A percentile compares a stretch with the other conserved stretches of the same genome.
phyloP scores from a whole-genome alignment of 2,797 vertebrate species.

The Bovichtus variegatus region DNA sequence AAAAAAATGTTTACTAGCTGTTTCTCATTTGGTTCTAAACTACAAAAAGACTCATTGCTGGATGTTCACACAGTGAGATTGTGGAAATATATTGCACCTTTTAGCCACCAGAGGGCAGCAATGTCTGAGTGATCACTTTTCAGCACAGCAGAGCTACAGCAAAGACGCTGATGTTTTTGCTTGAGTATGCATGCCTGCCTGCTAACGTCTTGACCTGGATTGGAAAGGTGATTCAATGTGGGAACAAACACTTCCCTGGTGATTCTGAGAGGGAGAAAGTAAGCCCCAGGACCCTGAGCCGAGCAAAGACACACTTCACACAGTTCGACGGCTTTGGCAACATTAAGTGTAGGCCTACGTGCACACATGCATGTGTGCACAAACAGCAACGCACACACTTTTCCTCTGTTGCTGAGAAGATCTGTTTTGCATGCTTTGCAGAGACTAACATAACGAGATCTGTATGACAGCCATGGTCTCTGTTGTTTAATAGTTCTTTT shows the following conservation, averaged over 20 bases:
- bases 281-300: slow-evolving; percentile 49
- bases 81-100: not conserved
- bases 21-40: not conserved
- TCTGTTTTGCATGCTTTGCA: slow-evolving; percentile 13
- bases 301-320: slow-evolving; percentile 41
- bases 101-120: slow-evolving; percentile 63
- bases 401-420: slow-evolving; percentile 9
- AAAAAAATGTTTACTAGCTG: too few species aligned
- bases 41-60: not conserved
- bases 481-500: slow-evolving; percentile 8
- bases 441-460: slow-evolving; percentile 28
- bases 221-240: slow-evolving; percentile 45
- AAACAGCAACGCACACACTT: not conserved
- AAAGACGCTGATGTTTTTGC: not conserved
- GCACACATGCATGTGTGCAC: not conserved
- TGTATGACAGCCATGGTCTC: slow-evolving; percentile 33
- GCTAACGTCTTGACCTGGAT: slow-evolving; percentile 58
- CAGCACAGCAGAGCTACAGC: not conserved
- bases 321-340: slow-evolving; percentile 9
- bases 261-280: slow-evolving; percentile 37
- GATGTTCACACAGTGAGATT: not conserved
- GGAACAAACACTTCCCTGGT: slow-evolving; percentile 39
- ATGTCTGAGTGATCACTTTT: not conserved
- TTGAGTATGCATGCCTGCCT: slow-evolving; percentile 37
- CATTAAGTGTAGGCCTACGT: not conserved